Base-by-base conservation (phyloP, 2,888 invertebrate species). In the Ethmia dodecea region DNA sequence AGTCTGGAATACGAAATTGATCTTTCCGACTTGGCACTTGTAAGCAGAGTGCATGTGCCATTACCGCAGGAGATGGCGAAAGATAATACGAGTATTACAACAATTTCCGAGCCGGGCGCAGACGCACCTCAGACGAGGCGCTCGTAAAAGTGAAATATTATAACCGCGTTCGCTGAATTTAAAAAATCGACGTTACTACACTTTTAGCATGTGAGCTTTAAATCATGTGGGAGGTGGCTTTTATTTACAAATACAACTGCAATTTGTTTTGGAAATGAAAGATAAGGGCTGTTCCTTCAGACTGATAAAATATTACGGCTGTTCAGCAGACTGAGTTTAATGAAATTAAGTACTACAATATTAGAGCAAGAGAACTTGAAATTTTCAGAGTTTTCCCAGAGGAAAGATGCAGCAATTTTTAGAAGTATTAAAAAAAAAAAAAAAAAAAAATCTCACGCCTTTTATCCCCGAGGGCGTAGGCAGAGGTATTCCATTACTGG, bases 71-170 rank as follows among this genome's bases (percentile, higher is more conserved):
- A 33, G 33, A 33, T 33, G 33, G 60, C 54, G 43, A 53, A 54
- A 65, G 71, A 78, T 79, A 83, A 79, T 74, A 59, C 46, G 57
- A 47, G 69, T 64, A 79, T 83, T 83, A 77, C 66, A 63, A 67
- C 66, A 58, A 74, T 75, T 70, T 73, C 59, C 58, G 60, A 67
- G 71, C 73, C 65, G 70, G 64, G 63, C 70, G 63, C 68, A 73
- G 72, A 77, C 76, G 78, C 80, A 78, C 56, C 59, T 49, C 66
- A 73, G 78, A 72, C 80, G 64, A 60, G 60, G 51, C 56, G 73
- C 67, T 81, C 84, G 75, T 86, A 81, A 86, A 86, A 78, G 62
- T 83, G 83, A 86, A 69, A 74, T 81, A 84, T 81, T 71, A 72
- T 73, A 55, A 71, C 69, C 61, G 62, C 78, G 77, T 66, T 65